Conservation (phyloP, 2,888 invertebrate species). For the Leucoma salicis region DNA sequence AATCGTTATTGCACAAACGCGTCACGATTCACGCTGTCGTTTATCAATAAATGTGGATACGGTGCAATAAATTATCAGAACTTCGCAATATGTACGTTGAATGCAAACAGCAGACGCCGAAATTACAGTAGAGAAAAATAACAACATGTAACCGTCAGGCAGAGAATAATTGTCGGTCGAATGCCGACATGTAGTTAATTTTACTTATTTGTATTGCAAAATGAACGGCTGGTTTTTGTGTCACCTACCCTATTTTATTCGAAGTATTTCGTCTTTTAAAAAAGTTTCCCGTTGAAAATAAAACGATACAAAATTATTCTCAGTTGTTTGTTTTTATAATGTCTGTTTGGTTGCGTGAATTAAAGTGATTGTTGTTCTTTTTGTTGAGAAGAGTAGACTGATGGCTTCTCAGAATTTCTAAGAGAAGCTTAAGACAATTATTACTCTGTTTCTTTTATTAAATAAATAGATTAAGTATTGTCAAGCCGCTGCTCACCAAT, state of each 20-base stretch:
- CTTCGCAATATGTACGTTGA: conserved; percentile 51
- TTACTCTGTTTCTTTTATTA: too few species aligned
- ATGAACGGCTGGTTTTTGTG: conserved; percentile 21
- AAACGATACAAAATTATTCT: conserved; percentile 31
- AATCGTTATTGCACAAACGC: conserved; percentile 43
- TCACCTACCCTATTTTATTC: conserved; percentile 14
- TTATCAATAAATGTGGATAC: conserved; percentile 63
- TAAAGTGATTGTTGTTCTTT: conserved; percentile 28
- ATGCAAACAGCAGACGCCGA: conserved; percentile 57
- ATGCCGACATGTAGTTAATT: conserved; percentile 60
- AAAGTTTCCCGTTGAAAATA: conserved; percentile 23
- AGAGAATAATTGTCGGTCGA: conserved; percentile 65
- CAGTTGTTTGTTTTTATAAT: conserved; percentile 31
- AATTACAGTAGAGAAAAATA: conserved; percentile 68
- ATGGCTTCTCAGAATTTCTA: too few species aligned
- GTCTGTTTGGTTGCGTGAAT: conserved; percentile 25
- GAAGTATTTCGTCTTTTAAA: conserved; percentile 14
- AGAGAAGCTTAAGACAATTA: too few species aligned
- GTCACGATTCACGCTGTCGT: conserved; percentile 45
- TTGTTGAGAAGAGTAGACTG: conserved; percentile 13
- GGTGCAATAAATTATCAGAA: conserved; percentile 60
- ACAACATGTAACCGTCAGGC: conserved; percentile 47
- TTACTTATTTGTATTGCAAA: conserved; percentile 59
- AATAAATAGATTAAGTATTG: too few species aligned
- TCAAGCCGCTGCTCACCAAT: too few species aligned